Conservation (phyloP, 2,888 invertebrate species). For the Mesochorus sp. region DNA sequence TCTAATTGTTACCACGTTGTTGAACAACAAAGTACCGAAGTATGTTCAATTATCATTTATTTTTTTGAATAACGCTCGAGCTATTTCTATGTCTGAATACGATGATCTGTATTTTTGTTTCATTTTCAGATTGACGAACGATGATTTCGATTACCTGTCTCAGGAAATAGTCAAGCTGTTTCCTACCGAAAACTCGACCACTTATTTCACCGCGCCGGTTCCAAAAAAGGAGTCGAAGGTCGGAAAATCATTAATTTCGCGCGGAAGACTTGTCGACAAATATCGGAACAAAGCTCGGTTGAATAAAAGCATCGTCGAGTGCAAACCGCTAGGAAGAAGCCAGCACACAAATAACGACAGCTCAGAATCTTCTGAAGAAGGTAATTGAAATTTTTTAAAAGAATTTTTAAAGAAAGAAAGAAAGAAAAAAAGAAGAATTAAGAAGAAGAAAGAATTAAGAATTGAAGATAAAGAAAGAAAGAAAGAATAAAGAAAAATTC, state of each 20-base stretch:
- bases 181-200: neutral
- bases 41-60: constrained; percentile 10
- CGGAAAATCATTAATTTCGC: constrained; percentile 11
- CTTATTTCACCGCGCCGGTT: constrained; percentile 9
- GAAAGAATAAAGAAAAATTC: too few species aligned
- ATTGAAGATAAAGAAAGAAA: too few species aligned
- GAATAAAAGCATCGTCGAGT: neutral
- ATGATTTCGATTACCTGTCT: neutral
- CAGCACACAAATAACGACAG: constrained; percentile 2
- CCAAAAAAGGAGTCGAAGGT: neutral
- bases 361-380: constrained; percentile 3
- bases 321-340: neutral
- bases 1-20: constrained; percentile 10
- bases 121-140: constrained; percentile 8
- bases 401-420: too few species aligned
- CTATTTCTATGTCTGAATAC: neutral
- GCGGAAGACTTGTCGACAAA: constrained; percentile 19
- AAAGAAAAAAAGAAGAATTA: too few species aligned
- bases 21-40: constrained; percentile 2
- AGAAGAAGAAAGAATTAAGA: too few species aligned
- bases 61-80: neutral
- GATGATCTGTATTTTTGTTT: neutral
- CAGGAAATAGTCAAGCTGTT: constrained; percentile 13
- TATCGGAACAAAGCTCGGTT: neutral
- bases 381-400: neutral